Base-by-base conservation (phyloP, 2,113 vertebrate species). In the Myrmecobius fasciatus region DNA sequence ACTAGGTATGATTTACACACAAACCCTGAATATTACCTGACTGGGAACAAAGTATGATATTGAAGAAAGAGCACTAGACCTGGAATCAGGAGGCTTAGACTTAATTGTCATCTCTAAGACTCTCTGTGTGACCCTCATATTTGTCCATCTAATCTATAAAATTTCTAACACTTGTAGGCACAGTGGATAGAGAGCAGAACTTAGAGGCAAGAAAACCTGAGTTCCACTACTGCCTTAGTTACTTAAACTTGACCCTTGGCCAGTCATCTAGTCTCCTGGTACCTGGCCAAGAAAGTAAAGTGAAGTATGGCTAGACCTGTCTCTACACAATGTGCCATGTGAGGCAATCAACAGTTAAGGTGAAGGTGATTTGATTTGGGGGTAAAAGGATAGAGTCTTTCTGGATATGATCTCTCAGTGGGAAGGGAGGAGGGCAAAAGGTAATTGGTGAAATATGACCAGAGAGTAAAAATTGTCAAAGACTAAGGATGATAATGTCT, bases 1-100 rank as follows among this genome's bases (percentile, higher is more conserved):
- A 67, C 10, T 67, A 67, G 36, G 11, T 36, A 17, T 67, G 28
- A 67, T 67, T 67, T 67, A 36, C 54, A 60, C 25, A 28, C 54
- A 67, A 36, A 31, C 36, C 28, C 31, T 14, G 0, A 31, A 3
- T 31, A 28, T 28, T 60, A 60, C 26, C 26, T 31, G 28, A 31
- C 11, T 1, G 56, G 11, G 28, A 31, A 31, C 56, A 31, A 60
- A 53, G 93, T 53, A 46, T 60, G 88, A 9, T 93, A 12, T 92
- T 36, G 48, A 92, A 92, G 89, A 91, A 83, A n/a, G 47, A 89
- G 8, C 54, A 96, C 46, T 94, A 31, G 48, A 94, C 92, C 89
- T 91, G 90, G 56, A 95, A 96, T 51, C 60, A 91, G 75, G 95
- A 89, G 47, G 52, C 25, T 17, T 24, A 89, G 36, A 14, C 53